Percentiles rank a stretch among this genome's conserved stretches.
These are phyloP conservation scores for Tragelaphus strepsiceros DNA, from an alignment of 2,113 vertebrate genomes.

Conservation along the genomic window DNA sequence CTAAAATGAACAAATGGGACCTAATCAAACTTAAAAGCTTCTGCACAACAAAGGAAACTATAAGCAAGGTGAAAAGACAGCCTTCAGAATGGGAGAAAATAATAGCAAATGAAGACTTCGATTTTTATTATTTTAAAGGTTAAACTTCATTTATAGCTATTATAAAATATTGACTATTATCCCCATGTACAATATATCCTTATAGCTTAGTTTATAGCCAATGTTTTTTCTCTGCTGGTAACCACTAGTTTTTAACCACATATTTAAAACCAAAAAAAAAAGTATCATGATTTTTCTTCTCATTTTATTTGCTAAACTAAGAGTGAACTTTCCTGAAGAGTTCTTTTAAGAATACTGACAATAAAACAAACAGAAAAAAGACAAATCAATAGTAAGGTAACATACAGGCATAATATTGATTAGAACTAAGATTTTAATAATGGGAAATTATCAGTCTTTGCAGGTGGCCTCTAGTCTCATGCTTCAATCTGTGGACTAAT, in stretches of 20 bases:
- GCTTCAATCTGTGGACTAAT: slow-evolving; percentile 4
- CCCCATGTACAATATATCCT: neutral
- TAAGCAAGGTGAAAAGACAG: too few relatives aligned
- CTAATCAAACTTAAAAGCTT: too few relatives aligned
- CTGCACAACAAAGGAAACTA: too few relatives aligned
- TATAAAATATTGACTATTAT: neutral
- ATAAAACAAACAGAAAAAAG: neutral
- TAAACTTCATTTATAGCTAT: neutral
- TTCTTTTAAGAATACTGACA: neutral
- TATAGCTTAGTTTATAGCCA: neutral
- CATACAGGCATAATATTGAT: neutral
- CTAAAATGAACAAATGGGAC: too few relatives aligned
- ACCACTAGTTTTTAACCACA: neutral
- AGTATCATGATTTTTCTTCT: neutral
- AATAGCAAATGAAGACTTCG: too few relatives aligned
- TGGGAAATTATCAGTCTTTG: neutral
- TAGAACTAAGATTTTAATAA: neutral
- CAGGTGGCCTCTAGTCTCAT: neutral
- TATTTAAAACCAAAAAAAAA: neutral
- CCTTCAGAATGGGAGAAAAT: too few relatives aligned
- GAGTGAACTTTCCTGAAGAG: neutral
- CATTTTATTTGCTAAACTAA: neutral
- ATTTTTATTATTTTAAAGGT: neutral
- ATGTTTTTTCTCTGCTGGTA: neutral
- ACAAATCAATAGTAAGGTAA: neutral